These are phyloP conservation scores for Podilymbus podiceps DNA, from an alignment of 2,113 vertebrate genomes.

Conservation along the genomic window DNA sequence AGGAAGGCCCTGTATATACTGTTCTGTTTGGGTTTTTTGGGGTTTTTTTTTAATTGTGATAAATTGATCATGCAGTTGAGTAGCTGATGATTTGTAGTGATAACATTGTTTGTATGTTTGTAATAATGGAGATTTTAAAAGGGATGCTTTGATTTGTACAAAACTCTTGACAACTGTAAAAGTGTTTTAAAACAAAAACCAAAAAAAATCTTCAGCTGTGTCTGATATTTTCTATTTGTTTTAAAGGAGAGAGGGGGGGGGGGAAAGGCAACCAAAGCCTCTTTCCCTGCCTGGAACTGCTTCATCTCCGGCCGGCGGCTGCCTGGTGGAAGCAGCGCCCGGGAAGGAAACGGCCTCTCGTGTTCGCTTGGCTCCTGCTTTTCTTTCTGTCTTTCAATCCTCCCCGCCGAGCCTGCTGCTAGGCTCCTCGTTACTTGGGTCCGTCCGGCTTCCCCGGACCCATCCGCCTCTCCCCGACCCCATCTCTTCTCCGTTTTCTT, in stretches of 20 bases:
- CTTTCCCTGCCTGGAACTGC: neutral
- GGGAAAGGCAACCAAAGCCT: neutral
- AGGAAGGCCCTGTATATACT: slow-evolving; percentile 39
- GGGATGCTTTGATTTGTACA: slow-evolving; percentile 77
- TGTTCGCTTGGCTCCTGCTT: neutral
- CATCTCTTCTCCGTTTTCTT: neutral
- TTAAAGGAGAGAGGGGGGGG: neutral
- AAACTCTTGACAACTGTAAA: slow-evolving; percentile 73
- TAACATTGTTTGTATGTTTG: slow-evolving; percentile 77
- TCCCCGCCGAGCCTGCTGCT: slow-evolving; percentile 27
- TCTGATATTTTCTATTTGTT: slow-evolving; percentile 9
- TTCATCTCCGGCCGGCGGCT: neutral
- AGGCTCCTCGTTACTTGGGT: slow-evolving; percentile 30
- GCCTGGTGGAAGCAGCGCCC: too few relatives aligned
- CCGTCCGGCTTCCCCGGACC: slow-evolving; percentile 10
- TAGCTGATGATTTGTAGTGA: slow-evolving; percentile 75
- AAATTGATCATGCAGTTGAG: slow-evolving; percentile 61
- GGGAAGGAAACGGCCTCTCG: neutral
- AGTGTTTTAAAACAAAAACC: slow-evolving; percentile 68
- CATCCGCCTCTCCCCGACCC: neutral
- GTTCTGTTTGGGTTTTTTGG: too few relatives aligned
- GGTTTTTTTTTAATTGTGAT: slow-evolving; percentile 58
- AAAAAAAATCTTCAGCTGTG: slow-evolving; percentile 5
- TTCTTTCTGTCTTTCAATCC: slow-evolving; percentile 27
- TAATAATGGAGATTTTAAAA: slow-evolving; percentile 74